A percentile compares a stretch with the other conserved stretches of the same genome.
Evolutionary conservation across 2,113 vertebrate genomes (phyloP).

Genomic region (Galemys pyrenaicus): DNA sequence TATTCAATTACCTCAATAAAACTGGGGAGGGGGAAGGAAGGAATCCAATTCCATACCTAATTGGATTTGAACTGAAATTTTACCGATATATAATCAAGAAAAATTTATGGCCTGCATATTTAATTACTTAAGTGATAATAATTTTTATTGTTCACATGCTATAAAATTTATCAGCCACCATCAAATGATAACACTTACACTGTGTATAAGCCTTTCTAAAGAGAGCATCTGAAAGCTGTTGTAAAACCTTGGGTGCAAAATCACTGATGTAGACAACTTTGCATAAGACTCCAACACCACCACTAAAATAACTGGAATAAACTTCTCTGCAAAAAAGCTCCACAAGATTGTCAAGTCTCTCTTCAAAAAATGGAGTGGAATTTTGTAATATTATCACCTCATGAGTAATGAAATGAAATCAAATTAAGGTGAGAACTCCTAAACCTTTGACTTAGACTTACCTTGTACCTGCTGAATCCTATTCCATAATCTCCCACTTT

Average conservation of each 20-base stretch:
- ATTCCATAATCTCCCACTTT: constrained; percentile 98
- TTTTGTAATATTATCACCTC: not conserved
- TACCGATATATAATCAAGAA: not conserved
- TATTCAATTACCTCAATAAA: not conserved
- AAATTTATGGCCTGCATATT: not conserved
- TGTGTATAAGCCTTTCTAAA: not conserved
- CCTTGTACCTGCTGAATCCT: constrained; percentile 95
- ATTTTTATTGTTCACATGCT: not conserved
- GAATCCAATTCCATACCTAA: not conserved
- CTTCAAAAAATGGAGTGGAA: not conserved
- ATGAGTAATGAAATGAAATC: not conserved
- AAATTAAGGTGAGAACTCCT: not conserved
- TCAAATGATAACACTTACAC: not conserved
- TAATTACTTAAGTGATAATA: not conserved
- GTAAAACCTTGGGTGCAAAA: not conserved
- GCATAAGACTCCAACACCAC: not conserved
- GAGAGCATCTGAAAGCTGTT: not conserved
- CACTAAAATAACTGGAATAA: not conserved
- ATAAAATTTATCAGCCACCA: not conserved
- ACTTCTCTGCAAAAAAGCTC: not conserved
- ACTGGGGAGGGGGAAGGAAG: not conserved
- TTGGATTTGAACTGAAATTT: not conserved
- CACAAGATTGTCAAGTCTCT: fast-evolving
- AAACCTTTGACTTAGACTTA: constrained; percentile 86
- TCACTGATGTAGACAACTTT: not conserved